Conservation (phyloP, 1,140 invertebrate genomes). For the Magallana ariakensis region DNA sequence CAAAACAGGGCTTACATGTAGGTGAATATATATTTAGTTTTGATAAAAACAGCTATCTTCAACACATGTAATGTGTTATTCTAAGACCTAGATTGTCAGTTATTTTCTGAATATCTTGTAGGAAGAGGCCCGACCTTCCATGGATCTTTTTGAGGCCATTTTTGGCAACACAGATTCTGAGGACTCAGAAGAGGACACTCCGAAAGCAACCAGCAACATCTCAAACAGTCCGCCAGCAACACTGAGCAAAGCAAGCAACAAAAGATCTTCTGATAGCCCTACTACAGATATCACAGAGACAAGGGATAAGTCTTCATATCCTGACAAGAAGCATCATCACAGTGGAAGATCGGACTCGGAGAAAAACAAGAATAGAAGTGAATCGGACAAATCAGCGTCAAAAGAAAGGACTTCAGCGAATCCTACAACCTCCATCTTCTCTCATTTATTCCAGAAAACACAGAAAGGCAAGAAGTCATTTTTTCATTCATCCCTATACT, state of each 20-base stretch:
- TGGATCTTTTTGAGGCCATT: conserved; percentile 82
- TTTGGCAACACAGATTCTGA: conserved; percentile 81
- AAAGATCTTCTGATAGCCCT: neutral
- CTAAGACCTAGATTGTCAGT: neutral
- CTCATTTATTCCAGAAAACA: neutral
- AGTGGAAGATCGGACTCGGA: neutral
- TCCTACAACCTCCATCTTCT: neutral
- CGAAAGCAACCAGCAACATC: neutral
- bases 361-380: neutral
- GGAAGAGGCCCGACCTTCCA: conserved; percentile 74
- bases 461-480: neutral
- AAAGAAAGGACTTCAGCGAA: neutral
- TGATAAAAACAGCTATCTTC: no score
- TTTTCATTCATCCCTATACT: neutral
- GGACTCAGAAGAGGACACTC: conserved; percentile 58
- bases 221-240: neutral
- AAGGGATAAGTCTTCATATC: no score
- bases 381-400: neutral
- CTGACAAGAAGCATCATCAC: no score
- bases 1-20: no score
- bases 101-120: conserved; percentile 31
- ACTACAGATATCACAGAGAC: no score
- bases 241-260: neutral
- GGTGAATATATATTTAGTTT: no score
- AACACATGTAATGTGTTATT: no score